phyloP scores from a whole-genome alignment of 2,888 invertebrate species.

The Leptinotarsa peninsularis region DNA sequence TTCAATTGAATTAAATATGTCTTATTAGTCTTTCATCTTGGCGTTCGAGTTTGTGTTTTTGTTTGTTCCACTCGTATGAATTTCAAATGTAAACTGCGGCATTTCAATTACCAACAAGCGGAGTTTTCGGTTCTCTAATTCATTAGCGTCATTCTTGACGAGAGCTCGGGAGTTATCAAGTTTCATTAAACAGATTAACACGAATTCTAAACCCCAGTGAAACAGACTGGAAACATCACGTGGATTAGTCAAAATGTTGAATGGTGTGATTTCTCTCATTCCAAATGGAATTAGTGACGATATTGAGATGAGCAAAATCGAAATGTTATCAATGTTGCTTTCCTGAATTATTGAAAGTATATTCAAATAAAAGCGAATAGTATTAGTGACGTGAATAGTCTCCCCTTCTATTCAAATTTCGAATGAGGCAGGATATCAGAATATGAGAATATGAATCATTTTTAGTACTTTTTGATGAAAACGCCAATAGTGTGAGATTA shows the following conservation, averaged over 20 bases:
- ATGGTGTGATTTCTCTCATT: neutral
- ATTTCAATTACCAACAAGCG: constrained; percentile 2
- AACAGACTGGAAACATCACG: neutral
- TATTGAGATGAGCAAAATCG: neutral
- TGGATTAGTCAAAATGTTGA: neutral
- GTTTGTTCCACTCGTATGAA: constrained; percentile 12
- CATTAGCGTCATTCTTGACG: constrained; percentile 12
- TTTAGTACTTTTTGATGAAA: no score
- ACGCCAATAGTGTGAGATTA: no score
- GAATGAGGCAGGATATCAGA: no score
- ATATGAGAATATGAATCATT: no score
- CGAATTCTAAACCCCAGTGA: neutral
- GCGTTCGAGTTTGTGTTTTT: constrained; percentile 12
- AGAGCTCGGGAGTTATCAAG: neutral
- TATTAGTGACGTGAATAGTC: no score
- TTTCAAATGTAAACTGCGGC: constrained; percentile 1
- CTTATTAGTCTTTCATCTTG: constrained; percentile 40
- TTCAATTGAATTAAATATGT: constrained; percentile 54
- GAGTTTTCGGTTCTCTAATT: constrained; percentile 10
- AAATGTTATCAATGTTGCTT: no score
- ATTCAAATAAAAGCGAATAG: no score
- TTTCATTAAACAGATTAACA: constrained; percentile 16
- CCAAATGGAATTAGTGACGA: neutral
- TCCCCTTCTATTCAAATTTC: no score
- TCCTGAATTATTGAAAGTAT: no score